Evolutionary conservation across 1,140 invertebrate genomes (phyloP).

Genomic region (Bactericera cockerelli): DNA sequence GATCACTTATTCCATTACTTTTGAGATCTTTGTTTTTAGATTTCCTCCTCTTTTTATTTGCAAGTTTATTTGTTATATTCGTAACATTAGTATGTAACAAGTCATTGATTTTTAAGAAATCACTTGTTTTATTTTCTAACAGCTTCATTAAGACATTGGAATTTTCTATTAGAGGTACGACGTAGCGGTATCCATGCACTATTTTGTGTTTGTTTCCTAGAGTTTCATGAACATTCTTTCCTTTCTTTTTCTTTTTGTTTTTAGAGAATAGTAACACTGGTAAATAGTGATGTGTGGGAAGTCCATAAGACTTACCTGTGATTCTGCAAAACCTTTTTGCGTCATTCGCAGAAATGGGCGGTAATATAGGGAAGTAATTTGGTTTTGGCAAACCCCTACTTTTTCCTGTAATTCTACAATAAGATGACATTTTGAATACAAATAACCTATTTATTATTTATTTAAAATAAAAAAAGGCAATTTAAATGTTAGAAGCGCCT

Average conservation of each 20-base stretch:
- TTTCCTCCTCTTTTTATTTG: constrained; percentile 1
- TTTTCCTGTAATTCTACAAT: constrained; percentile 64
- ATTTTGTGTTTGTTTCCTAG: constrained; percentile 35
- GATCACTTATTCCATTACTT: neutral
- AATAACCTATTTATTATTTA: too few species aligned
- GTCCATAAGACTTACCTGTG: constrained; percentile 60
- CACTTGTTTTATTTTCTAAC: constrained; percentile 39
- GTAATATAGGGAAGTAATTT: constrained; percentile 66
- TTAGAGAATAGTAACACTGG: constrained; percentile 37
- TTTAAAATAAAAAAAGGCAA: too few species aligned
- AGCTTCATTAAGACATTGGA: constrained; percentile 43
- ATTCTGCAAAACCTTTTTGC: constrained; percentile 63
- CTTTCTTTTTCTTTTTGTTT: constrained; percentile 33
- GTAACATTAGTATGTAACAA: neutral
- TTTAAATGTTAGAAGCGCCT: too few species aligned
- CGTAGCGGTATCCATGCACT: constrained; percentile 52
- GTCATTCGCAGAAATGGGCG: constrained; percentile 61
- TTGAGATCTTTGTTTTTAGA: neutral
- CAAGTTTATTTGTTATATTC: constrained; percentile 3
- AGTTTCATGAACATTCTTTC: constrained; percentile 22
- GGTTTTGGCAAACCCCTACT: constrained; percentile 62
- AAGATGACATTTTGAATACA: constrained; percentile 29
- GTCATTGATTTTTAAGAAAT: constrained; percentile 23
- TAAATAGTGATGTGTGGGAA: constrained; percentile 61
- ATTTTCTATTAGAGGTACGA: constrained; percentile 50